phyloP scores from a whole-genome alignment of 2,797 vertebrate species.

The Taeniopygia guttata region DNA sequence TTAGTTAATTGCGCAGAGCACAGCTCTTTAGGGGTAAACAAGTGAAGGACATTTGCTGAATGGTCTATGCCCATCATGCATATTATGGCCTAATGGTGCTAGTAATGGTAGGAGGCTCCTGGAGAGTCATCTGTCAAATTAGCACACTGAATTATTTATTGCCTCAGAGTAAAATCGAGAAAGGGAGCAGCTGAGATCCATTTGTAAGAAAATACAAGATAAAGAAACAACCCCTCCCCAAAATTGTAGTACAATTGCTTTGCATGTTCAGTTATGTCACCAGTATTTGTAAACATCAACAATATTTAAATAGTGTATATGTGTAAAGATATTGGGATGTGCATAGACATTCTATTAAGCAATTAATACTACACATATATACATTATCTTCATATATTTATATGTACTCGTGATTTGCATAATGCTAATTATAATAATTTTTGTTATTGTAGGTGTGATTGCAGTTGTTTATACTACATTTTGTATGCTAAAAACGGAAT shows the following conservation, averaged over 20 bases:
- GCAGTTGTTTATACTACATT: background rate
- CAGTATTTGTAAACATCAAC: background rate
- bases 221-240: background rate
- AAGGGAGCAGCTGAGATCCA: constrained; percentile 80
- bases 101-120: constrained; percentile 80
- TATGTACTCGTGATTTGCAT: background rate
- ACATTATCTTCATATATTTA: background rate
- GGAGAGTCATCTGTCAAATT: constrained; percentile 86
- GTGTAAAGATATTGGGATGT: background rate
- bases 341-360: background rate
- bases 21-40: constrained; percentile 83
- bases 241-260: constrained; percentile 37
- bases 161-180: constrained; percentile 76
- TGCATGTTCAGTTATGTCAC: background rate
- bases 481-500: background rate
- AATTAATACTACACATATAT: background rate
- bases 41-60: constrained; percentile 84
- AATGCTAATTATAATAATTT: background rate
- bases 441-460: background rate
- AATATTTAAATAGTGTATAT: background rate
- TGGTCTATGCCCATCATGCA: constrained; percentile 76
- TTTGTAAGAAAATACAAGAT: constrained; percentile 70
- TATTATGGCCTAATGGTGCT: constrained; percentile 83
- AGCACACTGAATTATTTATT: constrained; percentile 87
- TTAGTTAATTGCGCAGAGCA: constrained; percentile 83